Base-by-base conservation (phyloP, 1,140 invertebrate genomes). In the Thereuonema tuberculata region DNA sequence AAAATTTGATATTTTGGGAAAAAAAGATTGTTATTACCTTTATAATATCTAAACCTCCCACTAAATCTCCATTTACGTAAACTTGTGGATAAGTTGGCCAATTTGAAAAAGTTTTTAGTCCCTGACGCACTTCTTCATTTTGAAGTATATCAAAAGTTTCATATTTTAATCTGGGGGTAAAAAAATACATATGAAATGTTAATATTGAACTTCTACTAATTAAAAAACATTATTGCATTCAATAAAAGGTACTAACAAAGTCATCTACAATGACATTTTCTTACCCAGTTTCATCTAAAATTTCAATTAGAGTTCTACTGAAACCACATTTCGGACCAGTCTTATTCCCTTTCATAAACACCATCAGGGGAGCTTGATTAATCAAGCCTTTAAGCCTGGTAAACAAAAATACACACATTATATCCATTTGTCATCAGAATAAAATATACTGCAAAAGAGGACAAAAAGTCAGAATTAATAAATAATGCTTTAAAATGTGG, bases 51-150 rank as follows among this genome's bases (percentile, higher is more conserved):
- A 82, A 64, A 23, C 80, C 80, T 31, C 80, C 80, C 56, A 81
- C 66, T 15, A 81, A 67, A 60, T 80, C 74, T 25, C 80, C 80
- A 67, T 95, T 91, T 0, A 93, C 81, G 75, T 98, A 58, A 21
- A 58, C 47, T 52, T 59, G 58, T 47, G 78, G 78, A 67, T 72
- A 79, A 5, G 78, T 79, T 52, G 77, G 77, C 77, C 78, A 80
- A 62, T 80, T 74, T 0, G 76, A 77, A 61, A 64, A 77, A 17
- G 61, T 71, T 62, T 79, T 79, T 59, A 79, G 66, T 55, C 74
- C 74, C 68, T 79, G 75, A 62, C 78, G 63, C n/a, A 80, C 75
- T 58, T 75, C 72, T 50, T 76, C 72, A 69, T 80, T 76, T 61
- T 66, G 50, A 2, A 80, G 67, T 61, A 80, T 79, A 60, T 80